Conservation (phyloP, 2,113 vertebrate species). For the Chelonoidis abingdonii region DNA sequence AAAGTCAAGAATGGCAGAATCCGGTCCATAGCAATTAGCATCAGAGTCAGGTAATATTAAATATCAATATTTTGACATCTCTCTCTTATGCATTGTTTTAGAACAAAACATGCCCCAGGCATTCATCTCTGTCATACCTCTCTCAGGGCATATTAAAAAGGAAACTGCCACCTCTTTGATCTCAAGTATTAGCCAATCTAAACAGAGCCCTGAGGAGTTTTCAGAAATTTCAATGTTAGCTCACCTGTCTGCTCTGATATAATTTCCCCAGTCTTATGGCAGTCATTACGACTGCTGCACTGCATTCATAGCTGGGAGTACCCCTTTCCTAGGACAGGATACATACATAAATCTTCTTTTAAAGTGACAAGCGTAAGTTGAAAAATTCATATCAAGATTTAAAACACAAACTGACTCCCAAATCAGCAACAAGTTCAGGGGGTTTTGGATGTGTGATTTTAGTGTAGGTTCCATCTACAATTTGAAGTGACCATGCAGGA, state of each 20-base stretch:
- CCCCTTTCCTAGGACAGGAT: background rate
- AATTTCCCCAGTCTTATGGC: background rate
- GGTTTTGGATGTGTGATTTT: background rate
- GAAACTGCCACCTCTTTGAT: background rate
- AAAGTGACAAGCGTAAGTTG: background rate
- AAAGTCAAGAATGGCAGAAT: background rate
- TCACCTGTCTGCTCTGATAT: background rate
- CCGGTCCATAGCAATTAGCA: background rate
- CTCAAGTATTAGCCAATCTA: background rate
- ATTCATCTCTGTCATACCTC: background rate
- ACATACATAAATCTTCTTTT: background rate
- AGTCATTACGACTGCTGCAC: background rate
- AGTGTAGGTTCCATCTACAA: background rate
- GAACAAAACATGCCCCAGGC: background rate
- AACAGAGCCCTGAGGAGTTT: background rate
- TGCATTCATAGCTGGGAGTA: background rate
- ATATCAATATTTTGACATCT: background rate
- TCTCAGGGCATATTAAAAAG: background rate
- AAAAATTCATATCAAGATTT: background rate
- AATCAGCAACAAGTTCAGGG: background rate
- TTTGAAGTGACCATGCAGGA: background rate
- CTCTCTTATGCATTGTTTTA: background rate
- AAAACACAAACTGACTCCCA: background rate
- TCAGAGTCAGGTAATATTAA: background rate
- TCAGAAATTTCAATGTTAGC: accelerated